Percentiles rank a stretch among this genome's conserved stretches.
Conservation (phyloP, 2,113 vertebrate species). For the Okapia johnstoni region DNA sequence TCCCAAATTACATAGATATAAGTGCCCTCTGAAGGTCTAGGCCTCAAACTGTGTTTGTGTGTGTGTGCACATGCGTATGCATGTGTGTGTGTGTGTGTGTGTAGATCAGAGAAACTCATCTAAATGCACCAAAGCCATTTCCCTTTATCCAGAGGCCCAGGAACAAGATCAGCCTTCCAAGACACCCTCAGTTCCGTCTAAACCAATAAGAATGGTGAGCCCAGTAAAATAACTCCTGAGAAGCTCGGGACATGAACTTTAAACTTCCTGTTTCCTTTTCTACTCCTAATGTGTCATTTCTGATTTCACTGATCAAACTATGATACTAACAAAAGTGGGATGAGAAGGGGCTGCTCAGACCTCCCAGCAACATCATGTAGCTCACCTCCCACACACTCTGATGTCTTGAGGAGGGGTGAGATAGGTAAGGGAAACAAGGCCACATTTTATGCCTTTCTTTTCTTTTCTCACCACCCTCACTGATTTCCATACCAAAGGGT, state of each 20-base stretch:
- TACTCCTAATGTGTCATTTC: neutral
- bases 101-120: neutral
- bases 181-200: neutral
- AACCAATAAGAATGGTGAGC: neutral
- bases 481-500: neutral
- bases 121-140: neutral
- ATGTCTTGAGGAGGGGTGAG: neutral
- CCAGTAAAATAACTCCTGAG: neutral
- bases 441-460: neutral
- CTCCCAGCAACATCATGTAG: neutral
- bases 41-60: neutral
- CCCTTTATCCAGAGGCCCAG: neutral
- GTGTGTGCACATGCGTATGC: neutral
- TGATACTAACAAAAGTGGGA: neutral
- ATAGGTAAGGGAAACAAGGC: neutral
- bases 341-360: neutral
- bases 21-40: neutral
- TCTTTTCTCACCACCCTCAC: neutral
- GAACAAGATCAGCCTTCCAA: neutral
- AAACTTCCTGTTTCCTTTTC: neutral
- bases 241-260: neutral
- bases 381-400: neutral
- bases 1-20: neutral
- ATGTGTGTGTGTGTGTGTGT: neutral
- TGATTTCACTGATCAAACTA: neutral